Base-by-base conservation (phyloP, 1,140 invertebrate species). In the Scaptodrosophila lebanonensis region DNA sequence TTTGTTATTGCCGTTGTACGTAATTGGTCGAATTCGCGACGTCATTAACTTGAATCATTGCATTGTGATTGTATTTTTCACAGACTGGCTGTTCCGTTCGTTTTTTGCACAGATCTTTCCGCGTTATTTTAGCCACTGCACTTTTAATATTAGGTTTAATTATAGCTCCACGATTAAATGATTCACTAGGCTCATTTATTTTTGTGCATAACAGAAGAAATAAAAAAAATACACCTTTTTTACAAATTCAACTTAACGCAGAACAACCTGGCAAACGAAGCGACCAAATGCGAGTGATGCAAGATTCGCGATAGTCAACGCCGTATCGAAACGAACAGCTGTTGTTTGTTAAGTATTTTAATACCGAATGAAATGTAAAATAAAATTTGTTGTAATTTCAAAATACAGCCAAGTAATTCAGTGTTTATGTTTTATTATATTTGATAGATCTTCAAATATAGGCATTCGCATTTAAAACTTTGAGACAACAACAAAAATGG, bases 181-280 rank as follows among this genome's bases (percentile, higher is more conserved):
- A 50, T 57, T 50, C 51, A 76, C 66, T 75, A 66, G 66, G 56
- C 39, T 66, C 61, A 64, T 32, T 47, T 51, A 76, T 25, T 57
- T 50, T 61, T 59, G 61, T 66, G 71, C 61, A 70, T 70, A n/a
- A n/a, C n/a, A n/a, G n/a, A n/a, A 53, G 49, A 60, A 53, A 44
- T 40, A 36, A 35, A 44, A 75, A 50, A 73, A 72, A 72, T 73
- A 71, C 69, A 73, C 39, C 64, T 63, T 59, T 32, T 39, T 47
- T 51, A 64, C 53, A 60, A 64, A 58, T 49, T 40, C 29, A 25
- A 20, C 38, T 36, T 33, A 62, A 57, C 58, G 49, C 29, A 61
- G 49, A 16, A 22, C 50, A 48, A n/a, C 36, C 16, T 30, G 36
- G 51, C 51, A 36, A 20, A 29, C 36, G 29, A 61, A 40, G 39